Evolutionary conservation across 1,140 invertebrate species (phyloP).

Genomic region (Brachionus rotundiformis): DNA sequence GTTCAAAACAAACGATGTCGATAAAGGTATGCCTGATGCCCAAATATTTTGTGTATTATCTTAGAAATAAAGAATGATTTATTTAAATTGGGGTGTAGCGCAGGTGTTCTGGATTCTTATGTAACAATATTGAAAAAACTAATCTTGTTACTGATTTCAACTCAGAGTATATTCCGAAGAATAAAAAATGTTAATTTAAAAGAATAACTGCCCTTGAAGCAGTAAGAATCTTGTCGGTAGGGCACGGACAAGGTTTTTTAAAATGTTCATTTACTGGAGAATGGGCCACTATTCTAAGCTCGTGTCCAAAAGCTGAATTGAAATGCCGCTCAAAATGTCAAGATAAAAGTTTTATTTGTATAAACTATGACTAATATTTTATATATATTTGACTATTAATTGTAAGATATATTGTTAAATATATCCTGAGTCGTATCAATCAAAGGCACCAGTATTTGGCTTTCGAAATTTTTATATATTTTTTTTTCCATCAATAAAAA

Average conservation of each 20-base stretch:
- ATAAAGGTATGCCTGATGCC: neutral
- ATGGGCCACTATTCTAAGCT: neutral
- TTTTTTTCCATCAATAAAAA: too few relatives aligned
- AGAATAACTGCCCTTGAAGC: neutral
- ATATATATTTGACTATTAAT: too few relatives aligned
- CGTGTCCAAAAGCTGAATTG: neutral
- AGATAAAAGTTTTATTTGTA: too few relatives aligned
- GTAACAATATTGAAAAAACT: neutral
- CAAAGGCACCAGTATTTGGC: too few relatives aligned
- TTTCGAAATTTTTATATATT: too few relatives aligned
- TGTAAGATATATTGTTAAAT: too few relatives aligned
- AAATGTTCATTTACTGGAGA: slow-evolving; percentile 2
- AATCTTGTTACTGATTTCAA: neutral
- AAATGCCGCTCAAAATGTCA: neutral
- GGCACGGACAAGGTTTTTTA: neutral
- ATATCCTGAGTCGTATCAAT: too few relatives aligned
- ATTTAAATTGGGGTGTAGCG: neutral
- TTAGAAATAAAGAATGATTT: neutral
- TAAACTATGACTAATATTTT: too few relatives aligned
- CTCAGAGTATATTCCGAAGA: neutral
- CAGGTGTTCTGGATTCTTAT: neutral
- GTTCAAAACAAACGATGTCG: neutral
- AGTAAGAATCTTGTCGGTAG: neutral
- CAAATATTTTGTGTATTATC: neutral
- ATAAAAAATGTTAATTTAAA: neutral